Base-by-base conservation (phyloP, 64 coral and sea anemone species). In the Acropora tenuis region DNA sequence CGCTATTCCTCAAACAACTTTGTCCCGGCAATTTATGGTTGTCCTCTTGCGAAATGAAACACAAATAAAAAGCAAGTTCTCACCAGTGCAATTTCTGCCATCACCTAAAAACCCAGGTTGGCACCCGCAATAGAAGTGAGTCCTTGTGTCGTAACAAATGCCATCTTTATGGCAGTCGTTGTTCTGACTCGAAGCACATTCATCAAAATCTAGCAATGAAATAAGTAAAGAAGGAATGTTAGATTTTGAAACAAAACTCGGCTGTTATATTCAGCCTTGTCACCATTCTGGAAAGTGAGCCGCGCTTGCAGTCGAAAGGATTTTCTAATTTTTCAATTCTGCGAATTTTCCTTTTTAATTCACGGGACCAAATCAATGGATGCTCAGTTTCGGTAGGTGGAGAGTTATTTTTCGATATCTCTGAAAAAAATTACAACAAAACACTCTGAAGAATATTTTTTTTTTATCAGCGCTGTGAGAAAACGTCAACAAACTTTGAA, bases 71-170 rank as follows among this genome's bases (percentile, higher is more conserved):
- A 47, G 84, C 73, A 75, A 30, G 73, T 75, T 42, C 91, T 80
- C 44, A 96, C 95, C 95, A 71, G 75, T 88, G 19, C 95, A 96
- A 44, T 58, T 76, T 10, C 86, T 71, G 0, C 91, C 95, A 90
- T 96, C 68, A 3, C 95, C 95, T 4, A 96, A 61, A 75, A 93
- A 96, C 9, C 95, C 95, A 41, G 82, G 57, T 69, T 90, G 90
- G 68, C 95, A 96, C 2, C 69, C 40, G 61, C 95, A 96, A 8
- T 48, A 74, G 41, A 93, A 96, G 16, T 96, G 90, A 44, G 87
- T 90, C 6, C 50, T 79, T 11, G 95, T 96, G 43, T 96, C 90
- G 42, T 86, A 82, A 78, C 95, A 96, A 4, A 86, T 3, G 7
- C 87, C 95, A 30, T 90, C 95, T 40, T 80, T 50, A 59, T 96